Base-by-base conservation (phyloP, 2,797 vertebrate genomes). In the Calcarius lapponicus region DNA sequence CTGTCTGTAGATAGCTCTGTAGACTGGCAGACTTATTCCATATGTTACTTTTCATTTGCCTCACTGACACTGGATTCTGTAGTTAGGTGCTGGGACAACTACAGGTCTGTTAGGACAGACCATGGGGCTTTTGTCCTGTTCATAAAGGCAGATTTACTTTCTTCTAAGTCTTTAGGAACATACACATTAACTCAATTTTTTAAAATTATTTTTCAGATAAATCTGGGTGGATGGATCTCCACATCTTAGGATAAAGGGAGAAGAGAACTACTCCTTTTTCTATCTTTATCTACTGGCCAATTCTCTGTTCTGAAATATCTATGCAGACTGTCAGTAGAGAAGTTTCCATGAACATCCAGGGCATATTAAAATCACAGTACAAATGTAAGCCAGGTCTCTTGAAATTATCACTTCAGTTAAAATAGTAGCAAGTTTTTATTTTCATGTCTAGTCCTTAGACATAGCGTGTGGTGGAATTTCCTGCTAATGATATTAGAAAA, bases 281-380 rank as follows among this genome's bases (percentile, higher is more conserved):
- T 10, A 0, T 54, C 15, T 72, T 80, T 50, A 50, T 11, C 26
- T 57, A 14, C 0, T 0, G 11, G 10, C 3, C 17, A 67, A 3
- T n/a, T 76, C 36, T 91, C 9, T 65, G 24, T 69, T 28, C 42
- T 78, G n/a, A 25, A n/a, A 51, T 38, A 85, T 20, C 14, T 22
- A 2, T n/a, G 11, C 22, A 78, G 28, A 38, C 22, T 13, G 4
- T 22, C 8, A 43, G 8, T 21, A 73, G 13, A 50, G 29, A 56
- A 45, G 20, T 28, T 45, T 62, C 31, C 22, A 25, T 24, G 9
- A 73, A 24, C 7, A 61, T 47, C 11, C 5, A 34, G 8, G 4
- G 26, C 5, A 60, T 43, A 47, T 25, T 42, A 58, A 79, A 71
- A 54, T 54, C 7, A 21, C 45, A 64, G 11, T 7, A 16, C 4